Conservation (phyloP, 1,140 invertebrate genomes). For the Agraylea sexmaculata region DNA sequence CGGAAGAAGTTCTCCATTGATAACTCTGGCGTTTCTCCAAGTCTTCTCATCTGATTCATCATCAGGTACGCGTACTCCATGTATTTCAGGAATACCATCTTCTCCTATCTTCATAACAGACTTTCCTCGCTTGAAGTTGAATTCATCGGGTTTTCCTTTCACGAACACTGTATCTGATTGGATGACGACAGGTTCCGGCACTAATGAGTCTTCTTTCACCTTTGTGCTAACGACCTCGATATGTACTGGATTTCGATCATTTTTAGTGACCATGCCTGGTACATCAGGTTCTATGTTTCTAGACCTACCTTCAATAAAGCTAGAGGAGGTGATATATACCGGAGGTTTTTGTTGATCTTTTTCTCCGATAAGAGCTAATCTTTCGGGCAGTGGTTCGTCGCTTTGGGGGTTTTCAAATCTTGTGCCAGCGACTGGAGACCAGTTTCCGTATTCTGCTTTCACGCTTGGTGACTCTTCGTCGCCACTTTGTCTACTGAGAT, state of each 20-base stretch:
- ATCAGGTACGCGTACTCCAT: constrained; percentile 69
- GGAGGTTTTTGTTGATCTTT: constrained; percentile 10
- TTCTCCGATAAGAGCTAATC: constrained; percentile 5
- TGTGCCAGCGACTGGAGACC: constrained; percentile 36
- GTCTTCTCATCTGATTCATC: constrained; percentile 68
- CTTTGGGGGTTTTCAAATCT: constrained; percentile 30
- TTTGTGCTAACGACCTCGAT: constrained; percentile 41
- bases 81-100: constrained; percentile 65
- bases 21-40: constrained; percentile 76
- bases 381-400: constrained; percentile 18
- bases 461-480: constrained; percentile 32
- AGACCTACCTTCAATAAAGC: constrained; percentile 31
- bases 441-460: constrained; percentile 39
- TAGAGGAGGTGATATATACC: constrained; percentile 39
- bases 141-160: constrained; percentile 40
- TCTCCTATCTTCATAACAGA: constrained; percentile 47
- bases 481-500: constrained; percentile 32
- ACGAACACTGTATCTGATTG: constrained; percentile 47
- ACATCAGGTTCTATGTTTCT: constrained; percentile 33
- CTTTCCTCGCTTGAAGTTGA: constrained; percentile 37
- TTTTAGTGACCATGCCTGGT: constrained; percentile 34
- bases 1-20: constrained; percentile 64
- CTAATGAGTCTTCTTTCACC: constrained; percentile 34
- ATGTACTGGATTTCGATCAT: constrained; percentile 39
- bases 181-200: constrained; percentile 55